Conservation (phyloP, 2,888 invertebrate genomes). For the Dryococelus australis region DNA sequence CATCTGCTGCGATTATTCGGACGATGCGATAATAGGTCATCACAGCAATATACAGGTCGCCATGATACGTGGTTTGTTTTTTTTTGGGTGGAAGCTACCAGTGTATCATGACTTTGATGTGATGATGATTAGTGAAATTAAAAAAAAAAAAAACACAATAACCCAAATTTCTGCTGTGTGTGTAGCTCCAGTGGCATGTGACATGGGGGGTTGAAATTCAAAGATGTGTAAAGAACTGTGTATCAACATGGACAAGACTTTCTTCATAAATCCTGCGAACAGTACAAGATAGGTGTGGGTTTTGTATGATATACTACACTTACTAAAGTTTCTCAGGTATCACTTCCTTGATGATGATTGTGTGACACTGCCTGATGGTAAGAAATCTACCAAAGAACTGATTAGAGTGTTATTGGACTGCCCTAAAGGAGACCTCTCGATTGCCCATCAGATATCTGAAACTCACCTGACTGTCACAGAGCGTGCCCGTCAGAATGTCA, state of each 20-base stretch:
- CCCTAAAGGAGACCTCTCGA: not conserved
- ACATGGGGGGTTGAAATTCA: not conserved
- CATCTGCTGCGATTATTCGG: constrained; percentile 27
- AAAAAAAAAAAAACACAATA: not conserved
- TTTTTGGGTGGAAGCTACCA: not conserved
- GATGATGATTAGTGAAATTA: not conserved
- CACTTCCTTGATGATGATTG: constrained; percentile 12
- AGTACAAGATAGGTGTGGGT: not conserved
- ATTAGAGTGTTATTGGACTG: not conserved
- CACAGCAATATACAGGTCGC: constrained; percentile 1
- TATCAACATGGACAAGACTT: not conserved
- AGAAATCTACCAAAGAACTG: not conserved
- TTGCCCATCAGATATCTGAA: not conserved
- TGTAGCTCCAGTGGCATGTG: not conserved
- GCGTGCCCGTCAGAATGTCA: not conserved
- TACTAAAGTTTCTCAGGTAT: not conserved
- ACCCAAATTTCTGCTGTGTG: not conserved
- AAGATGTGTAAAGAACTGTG: constrained; percentile 16
- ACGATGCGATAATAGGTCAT: not conserved
- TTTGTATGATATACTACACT: not conserved
- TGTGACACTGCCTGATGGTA: not conserved
- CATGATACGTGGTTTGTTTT: constrained; percentile 1
- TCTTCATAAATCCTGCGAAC: not conserved
- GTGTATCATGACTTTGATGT: not conserved
- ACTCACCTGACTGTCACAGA: not conserved